Conservation (phyloP, 1,140 invertebrate species). For the Mya arenaria region DNA sequence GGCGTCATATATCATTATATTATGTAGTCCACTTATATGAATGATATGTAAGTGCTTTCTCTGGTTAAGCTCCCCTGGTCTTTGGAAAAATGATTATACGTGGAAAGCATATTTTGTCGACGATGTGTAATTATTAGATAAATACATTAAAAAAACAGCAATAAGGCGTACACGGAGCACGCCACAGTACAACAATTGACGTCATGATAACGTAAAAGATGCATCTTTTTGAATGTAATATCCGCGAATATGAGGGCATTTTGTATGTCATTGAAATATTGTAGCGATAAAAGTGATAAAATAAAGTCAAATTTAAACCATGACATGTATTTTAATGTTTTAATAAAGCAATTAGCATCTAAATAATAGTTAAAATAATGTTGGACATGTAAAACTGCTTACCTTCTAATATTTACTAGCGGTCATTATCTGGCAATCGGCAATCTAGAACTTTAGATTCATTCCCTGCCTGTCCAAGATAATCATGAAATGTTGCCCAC, state of each 20-base stretch:
- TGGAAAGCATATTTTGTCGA: too few relatives aligned
- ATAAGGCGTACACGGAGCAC: conserved; percentile 9
- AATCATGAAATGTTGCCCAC: too few relatives aligned
- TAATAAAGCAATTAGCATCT: background rate
- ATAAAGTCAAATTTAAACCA: background rate
- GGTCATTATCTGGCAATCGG: conserved; percentile 1
- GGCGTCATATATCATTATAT: too few relatives aligned
- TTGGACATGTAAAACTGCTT: too few relatives aligned
- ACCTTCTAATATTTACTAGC: conserved; percentile 2
- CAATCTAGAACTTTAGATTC: too few relatives aligned
- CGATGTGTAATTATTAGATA: too few relatives aligned
- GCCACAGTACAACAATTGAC: background rate
- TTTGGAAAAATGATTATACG: too few relatives aligned
- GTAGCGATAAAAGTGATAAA: background rate
- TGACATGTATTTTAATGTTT: background rate
- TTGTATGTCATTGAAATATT: background rate
- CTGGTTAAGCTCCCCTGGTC: too few relatives aligned
- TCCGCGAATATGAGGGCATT: background rate
- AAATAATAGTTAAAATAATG: background rate
- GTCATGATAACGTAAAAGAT: conserved; percentile 12
- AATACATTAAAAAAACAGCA: background rate
- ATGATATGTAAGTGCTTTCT: too few relatives aligned
- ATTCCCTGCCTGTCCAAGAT: too few relatives aligned
- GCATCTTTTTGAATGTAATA: background rate
- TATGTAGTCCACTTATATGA: too few relatives aligned